A percentile compares a stretch with the other conserved stretches of the same genome.
phyloP scores from a whole-genome alignment of 1,140 invertebrate genomes.

The Dendrolimus punctatus region DNA sequence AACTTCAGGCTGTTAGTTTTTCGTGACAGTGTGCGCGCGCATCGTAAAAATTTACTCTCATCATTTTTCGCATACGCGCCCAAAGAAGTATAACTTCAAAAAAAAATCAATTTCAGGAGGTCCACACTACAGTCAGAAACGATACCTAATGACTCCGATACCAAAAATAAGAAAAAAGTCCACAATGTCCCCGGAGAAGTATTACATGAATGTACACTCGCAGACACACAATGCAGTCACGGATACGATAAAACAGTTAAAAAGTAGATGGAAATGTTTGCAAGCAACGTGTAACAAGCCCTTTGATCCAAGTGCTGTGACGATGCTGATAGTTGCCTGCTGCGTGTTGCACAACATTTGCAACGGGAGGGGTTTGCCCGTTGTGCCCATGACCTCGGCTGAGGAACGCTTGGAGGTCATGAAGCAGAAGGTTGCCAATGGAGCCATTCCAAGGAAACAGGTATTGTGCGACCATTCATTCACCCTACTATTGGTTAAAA shows the following conservation, averaged over 20 bases:
- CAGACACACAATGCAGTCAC: constrained; percentile 32
- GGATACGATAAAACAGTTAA: constrained; percentile 51
- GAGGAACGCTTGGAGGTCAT: constrained; percentile 53
- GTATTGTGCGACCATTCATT: constrained; percentile 1
- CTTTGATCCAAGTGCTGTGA: constrained; percentile 41
- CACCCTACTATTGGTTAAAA: too few species aligned
- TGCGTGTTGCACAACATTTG: constrained; percentile 55
- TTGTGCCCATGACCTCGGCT: constrained; percentile 37
- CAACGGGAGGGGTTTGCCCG: constrained; percentile 27
- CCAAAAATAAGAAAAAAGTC: constrained; percentile 57
- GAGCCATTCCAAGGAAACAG: constrained; percentile 37
- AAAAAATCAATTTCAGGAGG: constrained; percentile 30
- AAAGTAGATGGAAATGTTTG: constrained; percentile 54
- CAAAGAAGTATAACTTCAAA: too few species aligned
- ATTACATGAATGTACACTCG: constrained; percentile 46
- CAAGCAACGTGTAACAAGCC: constrained; percentile 53
- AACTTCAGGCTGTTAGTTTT: too few species aligned
- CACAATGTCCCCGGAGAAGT: constrained; percentile 49
- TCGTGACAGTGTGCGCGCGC: too few species aligned
- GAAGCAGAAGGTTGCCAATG: constrained; percentile 57
- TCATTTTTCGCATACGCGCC: too few species aligned
- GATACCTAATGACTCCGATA: constrained; percentile 54
- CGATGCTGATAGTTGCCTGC: constrained; percentile 48
- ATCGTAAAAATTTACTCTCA: too few species aligned
- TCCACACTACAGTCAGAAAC: constrained; percentile 44